Evolutionary conservation across 2,888 invertebrate genomes (phyloP), one percentile per base, ranked within the genome.

Genomic region (Eilema depressum): DNA sequence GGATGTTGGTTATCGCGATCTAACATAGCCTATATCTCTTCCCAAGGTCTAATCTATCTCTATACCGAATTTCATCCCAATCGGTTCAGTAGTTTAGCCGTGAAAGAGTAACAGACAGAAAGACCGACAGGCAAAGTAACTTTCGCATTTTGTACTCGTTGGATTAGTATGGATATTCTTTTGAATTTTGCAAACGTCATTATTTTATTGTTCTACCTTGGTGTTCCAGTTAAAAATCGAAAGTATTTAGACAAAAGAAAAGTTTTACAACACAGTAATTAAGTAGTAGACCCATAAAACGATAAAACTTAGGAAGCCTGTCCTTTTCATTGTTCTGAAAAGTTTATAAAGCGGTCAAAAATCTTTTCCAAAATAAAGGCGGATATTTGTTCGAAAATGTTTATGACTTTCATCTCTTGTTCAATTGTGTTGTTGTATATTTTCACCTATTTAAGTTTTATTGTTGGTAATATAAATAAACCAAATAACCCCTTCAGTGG

Each of bases 251-350:
- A 79, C 70, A 79, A 62, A 80, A 66, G 68, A 65, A 68, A 73
- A 65, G 74, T 77, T 84, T 86, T 85, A 87, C 73, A 75, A 79
- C 69, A 73, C 30, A 28, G 67, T 66, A 77, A 83, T 82, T 77
- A 75, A 62, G 74, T 69, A 37, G 74, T 78, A 71, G 74, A 76
- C 81, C 82, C 80, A 69, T 85, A 82, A 84, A 84, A 74, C 73
- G 63, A 81, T 79, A 76, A 79, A 85, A 80, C 28, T 77, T 72
- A 67, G 69, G 47, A 63, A 73, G 59, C 73, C 76, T 78, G 74
- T 72, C 76, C 75, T 75, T 66, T 74, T 77, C 68, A 70, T 71
- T 69, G 64, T 74, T 59, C 56, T 64, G 66, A 73, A 69, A 70
- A 25, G 33, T 70, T 75, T 53, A 69, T 74, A 75, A 74, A 64